Evolutionary conservation across 2,888 invertebrate species (phyloP), one percentile per base, ranked within the genome.

Genomic region (Nezara viridula): DNA sequence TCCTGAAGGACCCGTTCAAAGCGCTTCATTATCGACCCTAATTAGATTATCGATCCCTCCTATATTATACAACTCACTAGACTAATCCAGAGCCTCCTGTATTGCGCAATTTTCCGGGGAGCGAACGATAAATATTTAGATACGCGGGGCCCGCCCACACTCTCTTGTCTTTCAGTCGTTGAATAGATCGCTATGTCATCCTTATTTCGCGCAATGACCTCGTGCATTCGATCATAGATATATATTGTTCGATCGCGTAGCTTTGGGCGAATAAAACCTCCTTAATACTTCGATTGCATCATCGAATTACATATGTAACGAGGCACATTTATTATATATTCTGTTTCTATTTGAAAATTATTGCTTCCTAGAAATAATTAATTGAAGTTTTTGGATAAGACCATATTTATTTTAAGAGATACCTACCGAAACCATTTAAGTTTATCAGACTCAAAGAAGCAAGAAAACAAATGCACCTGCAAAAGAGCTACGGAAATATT

Each of bases 141-240:
- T 27, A 27, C 19, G 16, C 19, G 1, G 12, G 66, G 19, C 0
- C 16, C 32, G 32, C 66, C 66, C 19, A 66, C 66, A 32, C 16
- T 7, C 66, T 19, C 66, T 66, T 66, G 66, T 66, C 66, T 66
- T 32, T 27, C n/a, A 60, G 55, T 5, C 10, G 60, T 60, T 27
- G 32, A 60, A 60, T 32, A 27, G 60, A 66, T 32, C 6, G 16
- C 32, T 32, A 0, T 44, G 81, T 81, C 81, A 81, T 81, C 21
- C 24, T 81, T 81, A 81, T 81, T 81, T 81, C n/a, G 40, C 81
- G 24, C 44, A 44, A 81, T 81, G 81, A 81, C 81, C 81, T 81
- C 81, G 81, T 12, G 44, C 5, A 81, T 81, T n/a, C 14, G 81
- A 14, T 81, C 81, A 81, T 81, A n/a, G 24, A n/a, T 81, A 77